Percentiles rank a stretch among this genome's conserved stretches.
Conservation (phyloP, 2,797 vertebrate species). For the Urocyon cinereoargenteus region DNA sequence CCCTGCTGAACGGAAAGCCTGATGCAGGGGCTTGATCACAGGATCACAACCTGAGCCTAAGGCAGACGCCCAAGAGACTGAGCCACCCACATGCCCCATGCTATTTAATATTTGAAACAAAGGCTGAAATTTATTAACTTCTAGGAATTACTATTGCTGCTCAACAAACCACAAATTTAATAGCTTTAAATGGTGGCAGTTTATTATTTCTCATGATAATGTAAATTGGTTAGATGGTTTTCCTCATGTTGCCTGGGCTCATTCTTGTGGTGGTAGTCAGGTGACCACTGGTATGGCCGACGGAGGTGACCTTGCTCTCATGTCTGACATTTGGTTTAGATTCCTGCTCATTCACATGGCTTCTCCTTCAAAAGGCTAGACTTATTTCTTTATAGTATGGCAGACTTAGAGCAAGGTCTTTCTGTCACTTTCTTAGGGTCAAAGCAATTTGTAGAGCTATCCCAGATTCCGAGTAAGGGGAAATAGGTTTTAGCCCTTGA, state of each 20-base stretch:
- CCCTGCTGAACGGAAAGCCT: too few species aligned
- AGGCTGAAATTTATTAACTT: conserved; percentile 18
- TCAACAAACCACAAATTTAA: conserved; percentile 23
- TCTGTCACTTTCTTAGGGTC: not conserved
- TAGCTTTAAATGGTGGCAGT: not conserved
- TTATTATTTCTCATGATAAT: conserved; percentile 36
- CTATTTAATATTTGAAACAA: conserved; percentile 23
- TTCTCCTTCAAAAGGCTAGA: not conserved
- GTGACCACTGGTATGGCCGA: not conserved
- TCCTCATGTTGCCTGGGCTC: not conserved
- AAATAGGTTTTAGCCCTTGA: conserved; percentile 50
- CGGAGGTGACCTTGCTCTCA: not conserved
- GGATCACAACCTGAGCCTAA: too few species aligned
- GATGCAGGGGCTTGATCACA: too few species aligned
- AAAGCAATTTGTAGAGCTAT: conserved; percentile 30
- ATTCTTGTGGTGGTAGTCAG: not conserved
- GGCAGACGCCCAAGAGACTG: too few species aligned
- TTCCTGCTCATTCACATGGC: not conserved
- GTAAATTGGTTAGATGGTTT: not conserved
- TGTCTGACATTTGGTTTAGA: not conserved
- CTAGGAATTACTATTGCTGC: not conserved
- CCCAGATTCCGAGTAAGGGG: not conserved
- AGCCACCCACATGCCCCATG: too few species aligned
- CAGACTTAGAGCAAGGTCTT: not conserved
- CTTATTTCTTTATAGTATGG: not conserved